phyloP scores from a whole-genome alignment of 1,140 invertebrate genomes.

The Meloidogyne exigua region DNA sequence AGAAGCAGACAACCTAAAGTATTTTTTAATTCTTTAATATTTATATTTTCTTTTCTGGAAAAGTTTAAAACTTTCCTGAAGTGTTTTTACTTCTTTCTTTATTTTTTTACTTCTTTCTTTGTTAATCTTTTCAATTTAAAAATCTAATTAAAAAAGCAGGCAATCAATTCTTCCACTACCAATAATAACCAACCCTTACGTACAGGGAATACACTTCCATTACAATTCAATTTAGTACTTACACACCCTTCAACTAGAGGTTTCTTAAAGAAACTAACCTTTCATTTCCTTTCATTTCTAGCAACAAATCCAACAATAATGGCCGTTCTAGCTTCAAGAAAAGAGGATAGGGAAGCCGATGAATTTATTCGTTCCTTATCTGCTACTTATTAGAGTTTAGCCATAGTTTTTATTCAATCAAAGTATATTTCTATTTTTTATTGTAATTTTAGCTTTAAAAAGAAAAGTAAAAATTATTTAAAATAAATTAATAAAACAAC shows the following conservation, averaged over 20 bases:
- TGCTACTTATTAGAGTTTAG: constrained; percentile 42
- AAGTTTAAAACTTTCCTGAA: not conserved
- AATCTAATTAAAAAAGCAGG: not conserved
- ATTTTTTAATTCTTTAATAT: not conserved
- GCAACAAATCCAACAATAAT: constrained; percentile 61
- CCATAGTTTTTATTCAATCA: no score
- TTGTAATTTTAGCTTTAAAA: no score
- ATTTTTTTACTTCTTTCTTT: not conserved
- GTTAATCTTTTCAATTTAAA: no score
- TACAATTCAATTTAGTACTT: constrained; percentile 80
- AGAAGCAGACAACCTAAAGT: not conserved
- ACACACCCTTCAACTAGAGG: constrained; percentile 73
- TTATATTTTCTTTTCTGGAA: not conserved
- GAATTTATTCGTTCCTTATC: constrained; percentile 73
- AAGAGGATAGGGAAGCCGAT: constrained; percentile 82
- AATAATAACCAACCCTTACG: not conserved
- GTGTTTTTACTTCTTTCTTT: no score
- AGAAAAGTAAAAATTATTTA: no score
- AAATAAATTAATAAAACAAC: no score
- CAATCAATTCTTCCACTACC: not conserved
- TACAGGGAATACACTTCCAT: constrained; percentile 59
- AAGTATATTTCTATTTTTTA: no score
- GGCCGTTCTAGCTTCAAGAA: constrained; percentile 77
- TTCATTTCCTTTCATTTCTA: not conserved
- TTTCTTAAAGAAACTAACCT: constrained; percentile 14